Evolutionary conservation across 2,797 vertebrate species (phyloP).

Genomic region (Pseudochaenichthys georgianus): DNA sequence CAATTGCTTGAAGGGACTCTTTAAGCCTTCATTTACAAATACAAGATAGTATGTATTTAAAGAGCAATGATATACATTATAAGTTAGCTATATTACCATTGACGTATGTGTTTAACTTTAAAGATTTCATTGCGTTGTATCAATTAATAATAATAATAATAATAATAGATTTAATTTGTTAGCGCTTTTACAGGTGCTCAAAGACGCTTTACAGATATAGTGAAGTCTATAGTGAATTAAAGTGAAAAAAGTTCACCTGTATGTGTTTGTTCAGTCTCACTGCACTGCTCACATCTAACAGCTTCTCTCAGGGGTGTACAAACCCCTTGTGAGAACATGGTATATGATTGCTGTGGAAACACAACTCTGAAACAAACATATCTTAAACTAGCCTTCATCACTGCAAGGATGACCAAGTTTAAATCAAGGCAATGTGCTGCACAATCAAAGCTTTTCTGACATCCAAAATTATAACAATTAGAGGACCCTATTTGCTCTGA

Average conservation of each 20-base stretch:
- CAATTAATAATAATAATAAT: neutral
- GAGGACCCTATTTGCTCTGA: constrained; percentile 30
- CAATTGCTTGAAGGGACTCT: neutral
- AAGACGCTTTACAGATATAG: too few species aligned
- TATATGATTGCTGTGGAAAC: constrained; percentile 12
- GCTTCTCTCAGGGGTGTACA: neutral
- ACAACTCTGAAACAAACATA: constrained; percentile 14
- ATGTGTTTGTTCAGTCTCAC: constrained; percentile 7
- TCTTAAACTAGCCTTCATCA: constrained; percentile 2
- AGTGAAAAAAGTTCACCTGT: constrained; percentile 37
- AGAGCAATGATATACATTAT: neutral
- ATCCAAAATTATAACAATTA: constrained; percentile 55
- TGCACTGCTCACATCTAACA: neutral
- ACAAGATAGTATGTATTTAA: neutral
- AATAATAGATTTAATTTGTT: too few species aligned
- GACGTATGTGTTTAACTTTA: constrained; percentile 9
- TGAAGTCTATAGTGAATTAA: neutral
- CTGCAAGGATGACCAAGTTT: constrained; percentile 35
- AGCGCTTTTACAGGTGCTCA: too few species aligned
- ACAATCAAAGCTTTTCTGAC: constrained; percentile 41
- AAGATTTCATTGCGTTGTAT: constrained; percentile 6
- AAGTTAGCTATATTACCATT: neutral
- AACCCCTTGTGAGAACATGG: constrained; percentile 1
- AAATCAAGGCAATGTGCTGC: constrained; percentile 19
- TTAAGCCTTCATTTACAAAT: neutral